Evolutionary conservation across 2,888 invertebrate species (phyloP), one percentile per base, ranked within the genome.

Genomic region (Acrobasis repandana): DNA sequence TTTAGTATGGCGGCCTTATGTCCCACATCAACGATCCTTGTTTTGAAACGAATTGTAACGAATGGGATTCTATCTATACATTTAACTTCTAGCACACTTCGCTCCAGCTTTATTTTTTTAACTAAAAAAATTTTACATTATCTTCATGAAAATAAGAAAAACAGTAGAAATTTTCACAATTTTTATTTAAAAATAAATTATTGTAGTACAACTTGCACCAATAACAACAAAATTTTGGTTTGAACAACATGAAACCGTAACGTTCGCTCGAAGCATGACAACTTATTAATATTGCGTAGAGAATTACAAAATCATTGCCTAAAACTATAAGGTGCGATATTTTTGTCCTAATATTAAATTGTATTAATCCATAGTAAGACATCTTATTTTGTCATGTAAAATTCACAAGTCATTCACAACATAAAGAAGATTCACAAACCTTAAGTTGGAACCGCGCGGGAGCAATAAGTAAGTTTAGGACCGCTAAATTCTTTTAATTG

Each of bases 111-210:
- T n/a, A n/a, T n/a, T n/a, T n/a, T n/a, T n/a, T n/a, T n/a, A n/a
- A n/a, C n/a, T n/a, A n/a, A n/a, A n/a, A n/a, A n/a, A 5, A 28
- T 28, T 28, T 3, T 3, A 20, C 20, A 20, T 20, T 3, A 28
- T 28, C 8, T 28, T 0, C 1, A 20, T 9, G 61, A 62, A 67
- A 58, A 56, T 51, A 56, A 3, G 5, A 47, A 61, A 36, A 11
- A 18, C 20, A 11, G n/a, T 36, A 46, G 56, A 67, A 15, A 2
- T 65, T 84, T 85, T 88, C 80, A 68, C 77, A 72, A 78, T 66
- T 90, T 91, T 91, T 90, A 90, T 91, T 92, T 87, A 91, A 92
- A 91, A 92, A 92, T 92, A 92, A 91, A 92, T 91, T 90, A 91
- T 90, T 75, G 83, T 85, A 88, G 86, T 88, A 90, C 90, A 90